Percentiles rank a stretch among this genome's conserved stretches.
These are phyloP conservation scores for Mactromeris polynyma DNA, from an alignment of 2,888 invertebrate species.

Conservation along the genomic window DNA sequence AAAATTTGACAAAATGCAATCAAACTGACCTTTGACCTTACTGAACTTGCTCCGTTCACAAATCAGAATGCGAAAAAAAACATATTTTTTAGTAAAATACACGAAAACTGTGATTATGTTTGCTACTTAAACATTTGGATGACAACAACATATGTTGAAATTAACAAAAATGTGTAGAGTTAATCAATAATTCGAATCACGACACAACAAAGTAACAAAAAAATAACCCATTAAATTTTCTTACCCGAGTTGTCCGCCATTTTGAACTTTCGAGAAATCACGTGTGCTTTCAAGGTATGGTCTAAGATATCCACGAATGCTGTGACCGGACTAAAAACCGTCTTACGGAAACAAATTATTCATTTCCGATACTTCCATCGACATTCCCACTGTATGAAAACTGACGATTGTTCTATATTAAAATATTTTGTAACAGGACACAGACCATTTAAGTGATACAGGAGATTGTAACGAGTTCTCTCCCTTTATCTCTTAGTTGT, in stretches of 20 bases:
- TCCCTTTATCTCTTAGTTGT: no score
- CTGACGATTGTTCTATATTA: background rate
- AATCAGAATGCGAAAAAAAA: background rate
- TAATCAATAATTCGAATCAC: background rate
- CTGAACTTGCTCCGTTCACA: background rate
- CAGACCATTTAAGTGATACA: no score
- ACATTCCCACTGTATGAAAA: no score
- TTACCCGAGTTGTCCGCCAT: slow-evolving; percentile 62
- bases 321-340: background rate
- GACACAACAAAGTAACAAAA: background rate
- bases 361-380: no score
- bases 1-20: no score
- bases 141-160: background rate
- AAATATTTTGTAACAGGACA: background rate
- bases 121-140: background rate
- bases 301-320: background rate
- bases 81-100: background rate
- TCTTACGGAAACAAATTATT: background rate
- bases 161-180: background rate
- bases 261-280: slow-evolving; percentile 65
- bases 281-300: slow-evolving; percentile 37
- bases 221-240: background rate
- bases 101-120: background rate
- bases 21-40: background rate
- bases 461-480: no score